Conservation (phyloP, 2,797 vertebrate genomes). For the Margarornis squamiger region DNA sequence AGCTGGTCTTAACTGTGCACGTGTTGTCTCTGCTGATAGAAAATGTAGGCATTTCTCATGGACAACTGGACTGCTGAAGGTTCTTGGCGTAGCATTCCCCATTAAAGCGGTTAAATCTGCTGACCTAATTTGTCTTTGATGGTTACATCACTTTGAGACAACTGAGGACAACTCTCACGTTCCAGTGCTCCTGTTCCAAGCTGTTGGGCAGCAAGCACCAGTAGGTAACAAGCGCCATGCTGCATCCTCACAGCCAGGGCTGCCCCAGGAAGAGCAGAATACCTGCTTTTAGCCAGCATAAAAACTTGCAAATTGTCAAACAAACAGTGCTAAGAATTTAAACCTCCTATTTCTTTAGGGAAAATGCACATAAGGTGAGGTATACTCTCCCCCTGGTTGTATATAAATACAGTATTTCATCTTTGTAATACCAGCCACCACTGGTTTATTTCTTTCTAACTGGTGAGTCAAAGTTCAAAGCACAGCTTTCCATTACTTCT, state of each 20-base stretch:
- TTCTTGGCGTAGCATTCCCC: neutral
- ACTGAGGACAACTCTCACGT: constrained; percentile 27
- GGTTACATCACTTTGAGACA: constrained; percentile 44
- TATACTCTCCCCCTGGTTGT: neutral
- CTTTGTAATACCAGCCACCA: neutral
- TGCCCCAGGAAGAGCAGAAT: neutral
- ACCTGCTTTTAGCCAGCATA: neutral
- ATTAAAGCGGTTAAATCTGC: neutral
- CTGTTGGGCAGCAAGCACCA: neutral
- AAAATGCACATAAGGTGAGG: neutral
- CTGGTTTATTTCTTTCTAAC: neutral
- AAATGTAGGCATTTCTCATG: neutral
- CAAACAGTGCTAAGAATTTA: neutral
- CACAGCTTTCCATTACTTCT: neutral
- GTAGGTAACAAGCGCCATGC: neutral
- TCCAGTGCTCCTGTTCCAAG: neutral
- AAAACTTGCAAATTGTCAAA: neutral
- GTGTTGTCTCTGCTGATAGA: neutral
- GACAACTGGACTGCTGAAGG: neutral
- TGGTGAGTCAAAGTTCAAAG: neutral
- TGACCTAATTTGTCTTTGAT: constrained; percentile 41
- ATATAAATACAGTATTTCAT: neutral
- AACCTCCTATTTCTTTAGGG: neutral
- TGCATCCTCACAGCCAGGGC: neutral
- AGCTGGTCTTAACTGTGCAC: neutral